Conservation (phyloP, 2,888 invertebrate genomes). For the Tenthredo notha region DNA sequence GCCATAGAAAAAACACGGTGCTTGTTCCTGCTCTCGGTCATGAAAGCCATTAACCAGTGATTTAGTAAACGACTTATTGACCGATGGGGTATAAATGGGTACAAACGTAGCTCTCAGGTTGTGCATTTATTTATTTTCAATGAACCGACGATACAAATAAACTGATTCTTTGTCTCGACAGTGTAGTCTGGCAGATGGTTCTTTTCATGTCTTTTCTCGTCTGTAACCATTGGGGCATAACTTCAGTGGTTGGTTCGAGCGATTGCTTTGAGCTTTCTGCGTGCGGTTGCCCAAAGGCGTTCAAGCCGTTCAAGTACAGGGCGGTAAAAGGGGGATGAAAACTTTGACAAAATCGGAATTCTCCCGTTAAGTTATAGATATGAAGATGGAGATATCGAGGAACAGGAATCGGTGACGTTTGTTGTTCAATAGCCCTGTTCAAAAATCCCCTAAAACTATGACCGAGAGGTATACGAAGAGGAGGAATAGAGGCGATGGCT, state of each 20-base stretch:
- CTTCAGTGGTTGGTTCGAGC: background rate
- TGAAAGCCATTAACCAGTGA: background rate
- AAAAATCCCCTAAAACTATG: background rate
- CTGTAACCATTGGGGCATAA: too few relatives aligned
- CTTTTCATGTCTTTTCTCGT: background rate
- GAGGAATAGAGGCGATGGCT: background rate
- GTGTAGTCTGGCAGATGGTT: background rate
- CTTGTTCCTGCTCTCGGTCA: background rate
- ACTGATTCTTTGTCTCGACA: background rate
- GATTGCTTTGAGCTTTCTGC: background rate
- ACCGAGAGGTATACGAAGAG: background rate
- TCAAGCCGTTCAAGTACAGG: background rate
- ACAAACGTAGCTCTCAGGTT: background rate
- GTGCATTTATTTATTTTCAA: background rate
- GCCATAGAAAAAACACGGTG: background rate
- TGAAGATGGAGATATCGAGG: background rate
- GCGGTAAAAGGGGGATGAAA: background rate
- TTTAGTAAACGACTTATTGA: background rate
- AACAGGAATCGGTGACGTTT: background rate
- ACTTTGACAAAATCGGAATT: background rate
- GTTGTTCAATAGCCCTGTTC: background rate
- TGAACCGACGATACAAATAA: background rate
- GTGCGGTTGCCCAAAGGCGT: constrained; percentile 14
- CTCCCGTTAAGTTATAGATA: too few relatives aligned
- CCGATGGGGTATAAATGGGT: background rate